Conservation (phyloP, 2,888 invertebrate genomes). For the Brassicogethes aeneus region DNA sequence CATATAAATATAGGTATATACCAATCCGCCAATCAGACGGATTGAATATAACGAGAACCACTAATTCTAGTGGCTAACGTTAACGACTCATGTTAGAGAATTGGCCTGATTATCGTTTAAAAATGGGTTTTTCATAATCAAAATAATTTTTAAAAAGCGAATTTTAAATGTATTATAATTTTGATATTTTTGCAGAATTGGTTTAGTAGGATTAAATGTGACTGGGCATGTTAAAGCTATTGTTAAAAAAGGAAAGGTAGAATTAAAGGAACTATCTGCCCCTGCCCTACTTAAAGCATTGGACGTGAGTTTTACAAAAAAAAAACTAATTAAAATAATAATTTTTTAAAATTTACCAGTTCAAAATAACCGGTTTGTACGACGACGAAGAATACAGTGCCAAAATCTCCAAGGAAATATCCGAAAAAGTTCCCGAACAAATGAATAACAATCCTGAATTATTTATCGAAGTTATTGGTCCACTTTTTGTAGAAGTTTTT, state of each 20-base stretch:
- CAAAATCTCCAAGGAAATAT: slow-evolving; percentile 4
- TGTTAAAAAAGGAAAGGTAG: slow-evolving; percentile 1
- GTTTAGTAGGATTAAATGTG: slow-evolving; percentile 1
- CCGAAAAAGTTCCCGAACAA: slow-evolving; percentile 4
- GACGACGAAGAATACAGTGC: slow-evolving; percentile 7
- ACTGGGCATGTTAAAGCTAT: slow-evolving; percentile 7
- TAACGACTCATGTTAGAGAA: too few species aligned
- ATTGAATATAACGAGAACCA: too few species aligned
- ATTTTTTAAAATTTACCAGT: too few species aligned
- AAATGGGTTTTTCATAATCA: too few species aligned
- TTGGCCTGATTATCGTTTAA: too few species aligned
- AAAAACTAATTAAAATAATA: too few species aligned
- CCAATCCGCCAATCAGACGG: too few species aligned
- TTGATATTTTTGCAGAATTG: slow-evolving; percentile 3
- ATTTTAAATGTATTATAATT: neutral
- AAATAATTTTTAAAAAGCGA: neutral
- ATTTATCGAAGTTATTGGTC: slow-evolving; percentile 7
- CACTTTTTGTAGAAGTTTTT: slow-evolving; percentile 6
- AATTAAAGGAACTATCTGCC: slow-evolving; percentile 8
- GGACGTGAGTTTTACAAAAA: too few species aligned
- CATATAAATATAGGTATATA: too few species aligned
- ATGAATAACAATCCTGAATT: slow-evolving; percentile 9
- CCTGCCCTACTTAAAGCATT: too few species aligned
- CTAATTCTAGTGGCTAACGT: too few species aligned
- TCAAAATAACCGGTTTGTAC: slow-evolving; percentile 6